These are phyloP conservation scores for Etheostoma spectabile DNA, from an alignment of 2,113 vertebrate species.

Conservation along the genomic window DNA sequence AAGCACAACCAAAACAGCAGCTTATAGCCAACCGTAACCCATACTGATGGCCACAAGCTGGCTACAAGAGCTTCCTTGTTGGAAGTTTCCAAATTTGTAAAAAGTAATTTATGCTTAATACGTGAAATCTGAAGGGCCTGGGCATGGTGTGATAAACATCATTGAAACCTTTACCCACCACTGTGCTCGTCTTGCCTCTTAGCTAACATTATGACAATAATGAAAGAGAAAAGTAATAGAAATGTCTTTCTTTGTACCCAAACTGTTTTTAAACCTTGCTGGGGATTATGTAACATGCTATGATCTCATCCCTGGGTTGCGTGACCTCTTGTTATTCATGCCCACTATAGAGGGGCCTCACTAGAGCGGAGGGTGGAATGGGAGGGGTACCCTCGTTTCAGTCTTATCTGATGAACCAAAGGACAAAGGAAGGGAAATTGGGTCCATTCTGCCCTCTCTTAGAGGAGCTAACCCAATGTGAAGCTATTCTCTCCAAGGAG, in stretches of 20 bases:
- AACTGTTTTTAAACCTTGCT: constrained; percentile 21
- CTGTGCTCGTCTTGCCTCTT: neutral
- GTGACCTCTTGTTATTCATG: constrained; percentile 54
- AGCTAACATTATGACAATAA: neutral
- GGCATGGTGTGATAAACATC: neutral
- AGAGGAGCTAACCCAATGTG: constrained; percentile 24
- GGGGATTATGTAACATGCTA: constrained; percentile 46
- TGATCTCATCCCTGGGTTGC: constrained; percentile 53
- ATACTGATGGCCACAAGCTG: neutral
- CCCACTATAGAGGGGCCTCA: constrained; percentile 41
- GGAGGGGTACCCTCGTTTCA: constrained; percentile 42
- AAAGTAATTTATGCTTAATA: too few species aligned
- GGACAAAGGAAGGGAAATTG: constrained; percentile 40
- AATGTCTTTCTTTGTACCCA: constrained; percentile 9
- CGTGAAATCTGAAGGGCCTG: neutral
- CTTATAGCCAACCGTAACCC: neutral
- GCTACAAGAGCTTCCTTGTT: neutral
- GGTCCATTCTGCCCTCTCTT: constrained; percentile 25
- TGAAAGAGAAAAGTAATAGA: neutral
- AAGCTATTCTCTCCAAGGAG: constrained; percentile 1
- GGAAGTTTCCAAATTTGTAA: too few species aligned
- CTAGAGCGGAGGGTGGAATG: constrained; percentile 12
- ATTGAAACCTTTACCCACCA: neutral
- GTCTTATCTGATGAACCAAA: constrained; percentile 53
- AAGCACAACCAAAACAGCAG: neutral